Percentiles rank a stretch among this genome's conserved stretches.
Evolutionary conservation across 2,797 vertebrate species (phyloP).

Genomic region (Macrochelys suwanniensis): DNA sequence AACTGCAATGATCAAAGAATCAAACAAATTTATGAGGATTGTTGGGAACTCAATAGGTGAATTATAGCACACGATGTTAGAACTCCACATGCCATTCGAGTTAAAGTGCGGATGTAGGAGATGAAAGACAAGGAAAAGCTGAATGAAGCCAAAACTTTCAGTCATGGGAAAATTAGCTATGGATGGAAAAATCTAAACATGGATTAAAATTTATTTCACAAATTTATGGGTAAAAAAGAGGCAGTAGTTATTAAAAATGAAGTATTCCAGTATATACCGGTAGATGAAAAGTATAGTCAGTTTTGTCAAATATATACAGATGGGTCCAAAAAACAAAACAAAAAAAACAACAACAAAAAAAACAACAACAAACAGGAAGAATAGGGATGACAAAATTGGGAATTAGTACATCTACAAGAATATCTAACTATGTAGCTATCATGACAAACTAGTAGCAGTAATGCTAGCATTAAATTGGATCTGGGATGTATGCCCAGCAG

Average conservation of each 20-base stretch:
- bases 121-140: background rate
- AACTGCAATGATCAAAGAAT: background rate
- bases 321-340: too few relatives aligned
- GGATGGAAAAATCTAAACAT: background rate
- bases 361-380: too few relatives aligned
- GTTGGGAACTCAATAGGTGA: background rate
- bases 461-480: too few relatives aligned
- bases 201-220: background rate
- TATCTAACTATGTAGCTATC: too few relatives aligned
- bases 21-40: background rate
- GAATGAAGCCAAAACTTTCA: background rate
- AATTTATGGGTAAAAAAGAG: background rate
- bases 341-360: too few relatives aligned
- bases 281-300: background rate
- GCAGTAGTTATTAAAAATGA: background rate
- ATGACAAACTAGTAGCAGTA: too few relatives aligned
- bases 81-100: background rate
- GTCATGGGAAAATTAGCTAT: background rate
- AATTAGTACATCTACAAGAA: too few relatives aligned
- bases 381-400: background rate
- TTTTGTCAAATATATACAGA: background rate
- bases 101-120: background rate
- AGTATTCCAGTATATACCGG: background rate
- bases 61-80: background rate
- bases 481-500: too few relatives aligned